Base-by-base conservation (phyloP, 1,140 invertebrate genomes). In the Rhagoletis zephyria region DNA sequence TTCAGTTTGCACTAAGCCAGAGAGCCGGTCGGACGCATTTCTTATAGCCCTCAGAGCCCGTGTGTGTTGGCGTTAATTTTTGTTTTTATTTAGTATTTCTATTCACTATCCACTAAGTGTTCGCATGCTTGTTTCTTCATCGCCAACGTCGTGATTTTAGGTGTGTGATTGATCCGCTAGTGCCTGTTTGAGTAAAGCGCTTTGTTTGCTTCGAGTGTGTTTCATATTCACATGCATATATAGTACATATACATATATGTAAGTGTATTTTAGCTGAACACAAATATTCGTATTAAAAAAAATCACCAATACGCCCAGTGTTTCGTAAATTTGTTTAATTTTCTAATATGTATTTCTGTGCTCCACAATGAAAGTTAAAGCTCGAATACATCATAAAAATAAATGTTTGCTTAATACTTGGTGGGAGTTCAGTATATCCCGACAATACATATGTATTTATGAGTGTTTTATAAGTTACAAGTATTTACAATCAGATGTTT, bases 1-100 rank as follows among this genome's bases (percentile, higher is more conserved):
- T 81, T 81, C 74, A 81, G 74, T 81, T 56, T 56, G 74, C n/a
- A 81, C 56, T 81, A 81, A 81, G 74, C 74, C 48, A 81, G 74
- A 81, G 74, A 81, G 74, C 19, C 48, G 74, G 48, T 81, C 51
- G 74, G 74, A 81, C 74, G 74, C 74, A 42, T 81, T 81, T 81
- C n/a, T 81, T 56, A 77, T 3, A 59, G 74, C 10, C 74, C 56
- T 81, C 2, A 81, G 74, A 48, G 74, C 16, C 19, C 74, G 48
- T 56, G 48, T 56, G 45, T 51, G 74, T 81, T 51, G 16, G 74
- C n/a, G 16, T 81, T 81, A 67, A 56, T 42, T 81, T 81, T 81
- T 81, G n/a, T 81, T 81, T 81, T 81, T 81, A 81, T 81, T 81
- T 81, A n/a, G 7, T 42, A 19, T 81, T 81, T 59, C 7, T 56